Evolutionary conservation across 1,140 invertebrate genomes (phyloP).

Genomic region (Panulirus ornatus): DNA sequence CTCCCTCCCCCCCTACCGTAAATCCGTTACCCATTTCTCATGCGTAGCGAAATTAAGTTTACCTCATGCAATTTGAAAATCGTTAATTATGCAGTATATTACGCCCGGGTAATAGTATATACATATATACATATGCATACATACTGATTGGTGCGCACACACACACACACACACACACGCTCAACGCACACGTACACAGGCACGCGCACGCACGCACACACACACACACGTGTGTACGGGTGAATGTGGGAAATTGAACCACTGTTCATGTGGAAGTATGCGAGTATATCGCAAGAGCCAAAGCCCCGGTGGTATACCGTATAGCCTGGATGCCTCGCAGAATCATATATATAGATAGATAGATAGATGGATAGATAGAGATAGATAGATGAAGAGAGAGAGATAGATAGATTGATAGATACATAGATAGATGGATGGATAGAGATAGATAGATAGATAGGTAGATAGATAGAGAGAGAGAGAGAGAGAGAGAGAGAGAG

Average conservation of each 20-base stretch:
- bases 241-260: neutral
- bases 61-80: conserved; percentile 51
- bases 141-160: no score
- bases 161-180: conserved; percentile 29
- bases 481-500: no score
- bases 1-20: neutral
- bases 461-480: no score
- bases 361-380: no score
- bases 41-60: conserved; percentile 50
- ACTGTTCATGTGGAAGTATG: neutral
- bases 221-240: neutral
- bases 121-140: conserved; percentile 43
- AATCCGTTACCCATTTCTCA: conserved; percentile 35
- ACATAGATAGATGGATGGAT: no score
- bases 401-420: no score
- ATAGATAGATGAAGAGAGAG: no score
- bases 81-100: conserved; percentile 46
- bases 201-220: neutral
- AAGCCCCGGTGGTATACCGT: no score
- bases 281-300: no score
- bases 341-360: no score
- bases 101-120: conserved; percentile 31
- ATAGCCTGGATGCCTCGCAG: no score
- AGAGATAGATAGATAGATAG: no score
- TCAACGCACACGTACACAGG: neutral